Evolutionary conservation across 2,113 vertebrate genomes (phyloP).

Genomic region (Burhinus bistriatus): DNA sequence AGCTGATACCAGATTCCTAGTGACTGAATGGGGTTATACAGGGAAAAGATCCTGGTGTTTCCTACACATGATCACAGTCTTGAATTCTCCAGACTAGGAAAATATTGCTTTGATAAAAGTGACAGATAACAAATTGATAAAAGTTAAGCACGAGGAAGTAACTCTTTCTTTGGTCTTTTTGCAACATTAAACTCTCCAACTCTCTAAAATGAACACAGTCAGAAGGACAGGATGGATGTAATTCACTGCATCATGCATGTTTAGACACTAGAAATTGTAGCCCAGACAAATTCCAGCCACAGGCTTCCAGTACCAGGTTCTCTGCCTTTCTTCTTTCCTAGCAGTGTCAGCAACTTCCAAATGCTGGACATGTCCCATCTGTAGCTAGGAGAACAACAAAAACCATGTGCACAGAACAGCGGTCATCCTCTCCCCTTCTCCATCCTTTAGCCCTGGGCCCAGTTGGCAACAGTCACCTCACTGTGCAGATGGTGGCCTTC

Average conservation of each 20-base stretch:
- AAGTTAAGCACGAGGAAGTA: slow-evolving; percentile 8
- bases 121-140: background rate
- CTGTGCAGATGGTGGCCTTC: slow-evolving; percentile 72
- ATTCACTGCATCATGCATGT: background rate
- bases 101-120: slow-evolving; percentile 38
- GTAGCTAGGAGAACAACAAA: slow-evolving; percentile 24
- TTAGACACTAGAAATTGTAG: background rate
- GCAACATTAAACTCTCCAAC: background rate
- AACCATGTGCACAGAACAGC: background rate
- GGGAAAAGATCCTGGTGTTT: background rate
- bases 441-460: slow-evolving; percentile 3
- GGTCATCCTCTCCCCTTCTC: background rate
- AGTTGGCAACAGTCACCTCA: slow-evolving; percentile 43
- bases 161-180: background rate
- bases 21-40: slow-evolving; percentile 55
- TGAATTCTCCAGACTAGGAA: background rate
- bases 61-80: background rate
- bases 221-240: background rate
- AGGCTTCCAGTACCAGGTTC: background rate
- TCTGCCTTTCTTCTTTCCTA: slow-evolving; percentile 36
- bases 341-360: slow-evolving; percentile 24
- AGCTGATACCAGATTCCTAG: slow-evolving; percentile 31
- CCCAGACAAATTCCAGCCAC: background rate
- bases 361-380: background rate
- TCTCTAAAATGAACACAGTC: background rate